Evolutionary conservation across 92 coral and sea anemone genomes (phyloP), one percentile per base, ranked within the genome.

Genomic region (Epizoanthus stellaris): DNA sequence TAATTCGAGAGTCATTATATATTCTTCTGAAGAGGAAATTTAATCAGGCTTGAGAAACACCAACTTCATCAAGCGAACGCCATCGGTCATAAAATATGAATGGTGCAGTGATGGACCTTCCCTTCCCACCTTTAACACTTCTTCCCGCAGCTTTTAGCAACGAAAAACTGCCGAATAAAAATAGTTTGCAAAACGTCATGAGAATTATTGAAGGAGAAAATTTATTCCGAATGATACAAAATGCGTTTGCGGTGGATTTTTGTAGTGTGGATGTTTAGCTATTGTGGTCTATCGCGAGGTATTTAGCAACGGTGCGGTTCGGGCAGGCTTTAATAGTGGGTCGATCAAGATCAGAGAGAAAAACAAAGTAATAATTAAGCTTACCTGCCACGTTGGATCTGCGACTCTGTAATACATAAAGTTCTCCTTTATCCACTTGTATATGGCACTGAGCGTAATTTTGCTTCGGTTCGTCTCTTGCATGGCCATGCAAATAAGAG

Each of bases 371-470:
- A 76, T 71, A 60, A 6, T 16, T 14, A 20, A 9, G 25, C 91
- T 64, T 88, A 97, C 99, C 93, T 97, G 99, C 99, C 99, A 97
- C 1, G 99, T 97, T 2, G 99, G 99, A 62, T 97, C 99, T 8
- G 99, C 99, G 12, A 91, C 75, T 58, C 98, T 67, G 85, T 94
- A 97, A 70, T 94, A 97, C 94, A 97, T 91, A 64, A 94, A 97
- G 71, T 94, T 95, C 30, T 97, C 99, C 25, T 95, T 93, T 67
- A 97, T 97, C 99, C 99, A 97, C 76, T 97, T 97, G 86, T 97
- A 97, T 57, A 97, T 97, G 2, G 99, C 95, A 64, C 98, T 97
- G 0, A 97, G 90, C 9, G 99, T 97, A n/a, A 97, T 97, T 87
- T 97, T 97, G 30, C 87, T 91, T 88, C 91, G 92, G 84, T 97